Conservation (phyloP, 1,140 invertebrate species). For the Aphidius gifuensis region DNA sequence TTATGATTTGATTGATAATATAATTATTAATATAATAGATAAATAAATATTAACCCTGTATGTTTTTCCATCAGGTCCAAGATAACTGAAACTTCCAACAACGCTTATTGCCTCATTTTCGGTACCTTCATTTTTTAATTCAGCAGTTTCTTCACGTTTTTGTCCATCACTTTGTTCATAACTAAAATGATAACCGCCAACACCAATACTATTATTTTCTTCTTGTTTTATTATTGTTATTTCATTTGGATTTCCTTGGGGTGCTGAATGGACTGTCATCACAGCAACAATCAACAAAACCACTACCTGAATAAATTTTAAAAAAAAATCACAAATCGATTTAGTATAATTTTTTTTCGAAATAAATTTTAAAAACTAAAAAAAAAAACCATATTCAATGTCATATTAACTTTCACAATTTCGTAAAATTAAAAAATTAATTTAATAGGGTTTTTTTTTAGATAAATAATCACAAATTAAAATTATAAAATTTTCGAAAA, state of each 20-base stretch:
- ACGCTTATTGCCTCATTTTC: conserved; percentile 48
- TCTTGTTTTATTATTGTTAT: conserved; percentile 50
- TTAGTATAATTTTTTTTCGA: neutral
- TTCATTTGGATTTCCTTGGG: conserved; percentile 44
- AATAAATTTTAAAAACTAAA: conserved; percentile 12
- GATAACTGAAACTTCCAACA: conserved; percentile 49
- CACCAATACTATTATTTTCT: conserved; percentile 51
- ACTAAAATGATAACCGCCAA: conserved; percentile 51
- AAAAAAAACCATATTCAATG: conserved; percentile 34
- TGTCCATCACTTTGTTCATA: conserved; percentile 54
- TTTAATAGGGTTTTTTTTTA: too few relatives aligned
- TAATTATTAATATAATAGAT: too few relatives aligned
- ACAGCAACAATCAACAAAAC: conserved; percentile 35
- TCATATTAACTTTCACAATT: conserved; percentile 49
- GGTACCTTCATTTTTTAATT: conserved; percentile 47
- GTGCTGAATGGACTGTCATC: conserved; percentile 41
- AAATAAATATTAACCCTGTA: conserved; percentile 31
- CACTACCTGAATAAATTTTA: conserved; percentile 35
- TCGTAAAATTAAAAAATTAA: conserved; percentile 29
- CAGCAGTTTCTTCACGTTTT: conserved; percentile 50
- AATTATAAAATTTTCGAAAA: too few relatives aligned
- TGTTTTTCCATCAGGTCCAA: conserved; percentile 47
- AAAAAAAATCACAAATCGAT: conserved; percentile 9
- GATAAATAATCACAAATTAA: too few relatives aligned
- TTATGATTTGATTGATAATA: too few relatives aligned